Percentiles rank a stretch among this genome's conserved stretches.
Conservation (phyloP, 2,888 invertebrate genomes). For the Drosophila mercatorum region DNA sequence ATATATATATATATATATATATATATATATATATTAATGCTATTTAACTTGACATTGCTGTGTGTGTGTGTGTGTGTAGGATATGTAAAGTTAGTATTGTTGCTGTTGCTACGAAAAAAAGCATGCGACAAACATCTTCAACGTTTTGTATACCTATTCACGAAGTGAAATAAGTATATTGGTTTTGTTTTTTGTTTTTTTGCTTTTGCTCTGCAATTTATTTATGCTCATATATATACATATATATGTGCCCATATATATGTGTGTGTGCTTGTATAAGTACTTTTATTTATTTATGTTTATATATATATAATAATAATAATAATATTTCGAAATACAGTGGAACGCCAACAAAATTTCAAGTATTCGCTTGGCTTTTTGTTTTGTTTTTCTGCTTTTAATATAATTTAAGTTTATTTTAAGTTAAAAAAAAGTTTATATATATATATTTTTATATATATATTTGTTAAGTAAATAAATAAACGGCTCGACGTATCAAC, state of each 20-base stretch:
- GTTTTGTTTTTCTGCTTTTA: constrained; percentile 4
- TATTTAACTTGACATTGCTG: constrained; percentile 49
- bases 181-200: too few relatives aligned
- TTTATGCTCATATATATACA: constrained; percentile 17
- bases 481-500: constrained; percentile 68
- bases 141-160: too few relatives aligned
- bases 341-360: constrained; percentile 28
- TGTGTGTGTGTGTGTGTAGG: constrained; percentile 39
- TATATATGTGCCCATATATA: background rate
- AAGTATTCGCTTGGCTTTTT: constrained; percentile 13
- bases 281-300: constrained; percentile 5
- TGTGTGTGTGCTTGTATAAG: background rate
- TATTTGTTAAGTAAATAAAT: constrained; percentile 53
- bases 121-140: constrained; percentile 9
- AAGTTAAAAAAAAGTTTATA: constrained; percentile 34
- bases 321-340: constrained; percentile 38
- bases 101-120: constrained; percentile 4
- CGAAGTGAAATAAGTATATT: too few relatives aligned
- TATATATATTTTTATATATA: constrained; percentile 26
- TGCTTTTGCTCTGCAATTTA: constrained; percentile 20
- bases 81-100: constrained; percentile 62
- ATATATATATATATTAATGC: constrained; percentile 12
- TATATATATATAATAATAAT: constrained; percentile 14
- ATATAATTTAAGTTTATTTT: constrained; percentile 45
- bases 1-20: background rate